Percentiles rank a stretch among this genome's conserved stretches.
Evolutionary conservation across 2,888 invertebrate species (phyloP).

Genomic region (Melinaea marsaeus): DNA sequence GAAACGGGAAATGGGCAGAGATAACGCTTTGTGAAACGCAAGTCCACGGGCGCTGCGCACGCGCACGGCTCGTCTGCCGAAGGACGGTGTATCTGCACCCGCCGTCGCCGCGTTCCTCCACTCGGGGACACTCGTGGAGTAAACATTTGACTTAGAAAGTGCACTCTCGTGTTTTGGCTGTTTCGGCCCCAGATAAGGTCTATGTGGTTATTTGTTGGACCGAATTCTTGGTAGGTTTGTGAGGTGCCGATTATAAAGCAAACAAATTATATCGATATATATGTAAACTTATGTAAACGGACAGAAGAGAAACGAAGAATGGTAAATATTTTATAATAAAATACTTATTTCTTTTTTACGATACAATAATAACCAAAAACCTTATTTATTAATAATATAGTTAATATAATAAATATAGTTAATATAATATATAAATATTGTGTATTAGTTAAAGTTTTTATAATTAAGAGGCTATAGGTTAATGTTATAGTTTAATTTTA

Average conservation of each 20-base stretch:
- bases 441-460: too few relatives aligned
- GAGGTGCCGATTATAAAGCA: constrained; percentile 48
- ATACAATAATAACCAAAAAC: too few relatives aligned
- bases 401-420: too few relatives aligned
- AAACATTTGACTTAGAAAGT: constrained; percentile 77
- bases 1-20: constrained; percentile 51
- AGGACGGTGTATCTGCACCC: constrained; percentile 48
- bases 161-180: constrained; percentile 74
- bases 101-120: constrained; percentile 44
- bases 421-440: too few relatives aligned
- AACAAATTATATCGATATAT: constrained; percentile 38
- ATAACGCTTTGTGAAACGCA: constrained; percentile 64
- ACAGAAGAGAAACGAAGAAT: neutral
- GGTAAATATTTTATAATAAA: constrained; percentile 11
- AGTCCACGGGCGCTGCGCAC: constrained; percentile 47
- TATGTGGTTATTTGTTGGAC: constrained; percentile 60
- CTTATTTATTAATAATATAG: too few relatives aligned
- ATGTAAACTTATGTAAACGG: constrained; percentile 7
- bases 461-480: too few relatives aligned
- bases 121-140: constrained; percentile 54
- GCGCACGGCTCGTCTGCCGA: constrained; percentile 58
- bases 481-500: too few relatives aligned
- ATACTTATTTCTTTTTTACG: constrained; percentile 9
- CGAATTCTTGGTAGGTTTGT: constrained; percentile 57
- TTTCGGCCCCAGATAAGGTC: constrained; percentile 66